Base-by-base conservation (phyloP, 2,797 vertebrate species). In the Chiroxiphia lanceolata region DNA sequence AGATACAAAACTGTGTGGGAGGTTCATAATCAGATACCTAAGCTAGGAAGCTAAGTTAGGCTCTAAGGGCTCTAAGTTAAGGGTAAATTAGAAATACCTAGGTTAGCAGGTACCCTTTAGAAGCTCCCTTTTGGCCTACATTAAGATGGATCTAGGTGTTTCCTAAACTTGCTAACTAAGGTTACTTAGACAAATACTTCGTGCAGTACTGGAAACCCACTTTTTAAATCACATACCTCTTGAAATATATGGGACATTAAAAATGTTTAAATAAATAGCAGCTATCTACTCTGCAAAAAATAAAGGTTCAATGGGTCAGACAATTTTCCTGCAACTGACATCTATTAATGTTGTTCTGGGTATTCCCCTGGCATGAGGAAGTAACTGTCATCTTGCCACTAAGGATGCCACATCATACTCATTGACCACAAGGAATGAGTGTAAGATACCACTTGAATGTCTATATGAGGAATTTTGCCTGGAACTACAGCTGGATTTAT, bases 331-430 rank as follows among this genome's bases (percentile, higher is more conserved):
- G 20, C 93, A 91, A 83, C 53, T 47, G 90, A 60, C 22, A 53
- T 88, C 79, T 57, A 54, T 64, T 65, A 87, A 86, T 59, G 45
- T 36, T 53, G 33, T 25, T 26, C 75, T 92, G 90, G 95, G 83
- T 89, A 95, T 95, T 94, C 75, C 94, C 95, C 61, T 38, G 76
- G 10, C 70, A 69, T 15, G 53, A 82, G 83, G 78, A 77, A 91
- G 88, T 77, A 86, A 72, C 81, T 74, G 95, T 92, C 96, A 94
- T 88, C 84, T 54, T 27, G 29, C 61, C 44, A 51, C 94, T 96
- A 94, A 97, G 88, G 90, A 95, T 90, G 90, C 77, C 42, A 75
- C 67, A 19, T 86, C 54, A 34, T 50, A 12, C 63, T 75, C 64
- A 78, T 1, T 61, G 82, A 90, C 93, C 93, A 78, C 82, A 83